phyloP scores from a whole-genome alignment of 2,888 invertebrate genomes.

The Ernsta delagoae region DNA sequence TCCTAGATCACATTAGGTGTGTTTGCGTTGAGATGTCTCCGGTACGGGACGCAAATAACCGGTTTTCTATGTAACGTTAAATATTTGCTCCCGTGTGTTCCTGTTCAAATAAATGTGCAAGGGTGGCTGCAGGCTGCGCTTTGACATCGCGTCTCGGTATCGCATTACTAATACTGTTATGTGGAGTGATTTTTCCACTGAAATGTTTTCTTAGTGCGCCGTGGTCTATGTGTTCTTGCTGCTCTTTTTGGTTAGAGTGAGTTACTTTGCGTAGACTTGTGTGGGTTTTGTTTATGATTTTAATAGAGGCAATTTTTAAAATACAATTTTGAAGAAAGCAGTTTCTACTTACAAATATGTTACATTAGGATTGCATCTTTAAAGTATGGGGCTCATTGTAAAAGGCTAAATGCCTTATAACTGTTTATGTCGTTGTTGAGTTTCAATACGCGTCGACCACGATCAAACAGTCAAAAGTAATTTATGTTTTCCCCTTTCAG shows the following conservation, averaged over 20 bases:
- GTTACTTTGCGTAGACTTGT: background rate
- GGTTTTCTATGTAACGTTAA: constrained; percentile 69
- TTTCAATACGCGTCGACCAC: constrained; percentile 49
- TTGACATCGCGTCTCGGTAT: constrained; percentile 52
- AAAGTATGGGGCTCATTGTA: no score
- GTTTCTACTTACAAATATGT: no score
- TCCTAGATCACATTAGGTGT: constrained; percentile 59
- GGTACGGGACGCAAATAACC: constrained; percentile 54
- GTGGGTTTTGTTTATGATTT: background rate
- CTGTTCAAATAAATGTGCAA: constrained; percentile 69
- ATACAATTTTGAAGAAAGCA: background rate
- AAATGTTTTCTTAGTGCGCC: constrained; percentile 27
- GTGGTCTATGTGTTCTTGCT: background rate
- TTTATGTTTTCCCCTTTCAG: constrained; percentile 63
- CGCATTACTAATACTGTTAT: constrained; percentile 53
- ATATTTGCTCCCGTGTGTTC: constrained; percentile 68
- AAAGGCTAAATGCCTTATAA: no score
- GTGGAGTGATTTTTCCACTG: constrained; percentile 47
- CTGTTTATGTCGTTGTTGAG: constrained; percentile 10
- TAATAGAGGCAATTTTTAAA: background rate
- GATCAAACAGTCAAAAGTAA: constrained; percentile 68
- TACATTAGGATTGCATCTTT: no score
- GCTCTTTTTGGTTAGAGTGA: background rate
- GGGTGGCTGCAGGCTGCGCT: constrained; percentile 51
- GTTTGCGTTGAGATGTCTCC: constrained; percentile 55